phyloP scores from a whole-genome alignment of 1,140 invertebrate genomes.

The Drosophila nigromelanica region DNA sequence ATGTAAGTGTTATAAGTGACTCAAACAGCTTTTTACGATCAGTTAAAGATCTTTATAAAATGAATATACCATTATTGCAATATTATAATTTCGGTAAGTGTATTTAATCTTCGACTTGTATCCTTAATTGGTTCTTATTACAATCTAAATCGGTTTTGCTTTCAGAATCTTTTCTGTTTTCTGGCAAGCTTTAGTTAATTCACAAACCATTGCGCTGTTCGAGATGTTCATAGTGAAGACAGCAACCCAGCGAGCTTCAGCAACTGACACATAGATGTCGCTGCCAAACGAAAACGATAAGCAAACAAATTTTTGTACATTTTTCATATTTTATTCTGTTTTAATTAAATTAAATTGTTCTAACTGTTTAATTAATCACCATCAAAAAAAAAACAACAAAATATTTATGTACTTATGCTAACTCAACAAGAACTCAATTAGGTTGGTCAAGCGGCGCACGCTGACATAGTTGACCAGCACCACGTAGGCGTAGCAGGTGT shows the following conservation, averaged over 20 bases:
- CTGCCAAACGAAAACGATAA: background rate
- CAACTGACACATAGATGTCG: conserved; percentile 25
- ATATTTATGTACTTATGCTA: background rate
- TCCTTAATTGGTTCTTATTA: background rate
- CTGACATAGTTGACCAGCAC: conserved; percentile 73
- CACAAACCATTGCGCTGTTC: conserved; percentile 9
- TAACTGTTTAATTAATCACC: background rate
- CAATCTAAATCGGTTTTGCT: background rate
- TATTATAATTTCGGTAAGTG: background rate
- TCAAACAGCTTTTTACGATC: background rate
- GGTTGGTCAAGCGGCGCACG: conserved; percentile 65
- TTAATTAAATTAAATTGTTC: background rate
- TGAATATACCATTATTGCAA: background rate
- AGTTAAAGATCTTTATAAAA: background rate
- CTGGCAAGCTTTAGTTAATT: conserved; percentile 4
- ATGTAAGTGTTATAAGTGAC: background rate
- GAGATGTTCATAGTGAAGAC: background rate
- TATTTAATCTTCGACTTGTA: background rate
- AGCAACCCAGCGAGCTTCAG: background rate
- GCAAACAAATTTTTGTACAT: too few relatives aligned
- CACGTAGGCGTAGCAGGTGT: conserved; percentile 68
- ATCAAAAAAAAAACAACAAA: background rate
- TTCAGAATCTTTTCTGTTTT: background rate
- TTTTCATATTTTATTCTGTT: background rate
- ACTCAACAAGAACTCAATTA: conserved; percentile 70